These are phyloP conservation scores for Mystacides longicornis DNA, from an alignment of 2,888 invertebrate species.

Conservation along the genomic window DNA sequence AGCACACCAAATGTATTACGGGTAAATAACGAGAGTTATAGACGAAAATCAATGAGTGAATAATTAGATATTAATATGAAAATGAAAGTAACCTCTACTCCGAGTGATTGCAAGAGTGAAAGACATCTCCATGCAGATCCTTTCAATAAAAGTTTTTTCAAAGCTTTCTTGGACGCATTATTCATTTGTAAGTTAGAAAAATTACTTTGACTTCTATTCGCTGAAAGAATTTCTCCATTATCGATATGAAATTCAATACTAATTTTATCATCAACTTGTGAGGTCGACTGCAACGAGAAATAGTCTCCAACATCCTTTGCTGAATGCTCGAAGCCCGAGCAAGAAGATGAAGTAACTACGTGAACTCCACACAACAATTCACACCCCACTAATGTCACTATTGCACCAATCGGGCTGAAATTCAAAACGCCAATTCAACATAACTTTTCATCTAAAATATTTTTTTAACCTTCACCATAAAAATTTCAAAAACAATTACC, in stretches of 20 bases:
- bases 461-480: background rate
- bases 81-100: conserved; percentile 52
- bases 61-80: too few relatives aligned
- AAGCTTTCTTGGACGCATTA: conserved; percentile 9
- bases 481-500: conserved; percentile 35
- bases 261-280: background rate
- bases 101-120: conserved; percentile 49
- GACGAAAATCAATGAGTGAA: too few relatives aligned
- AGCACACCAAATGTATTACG: too few relatives aligned
- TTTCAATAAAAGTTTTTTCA: conserved; percentile 44
- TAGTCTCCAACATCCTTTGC: conserved; percentile 10
- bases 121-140: conserved; percentile 57
- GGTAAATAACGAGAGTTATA: too few relatives aligned
- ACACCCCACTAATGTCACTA: conserved; percentile 55
- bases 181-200: conserved; percentile 2
- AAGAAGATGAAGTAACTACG: conserved; percentile 42
- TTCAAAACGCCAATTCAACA: background rate
- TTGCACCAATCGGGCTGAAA: conserved; percentile 49
- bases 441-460: background rate
- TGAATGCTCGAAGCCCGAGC: conserved; percentile 14
- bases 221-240: background rate
- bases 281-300: background rate
- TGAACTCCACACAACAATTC: conserved; percentile 58
- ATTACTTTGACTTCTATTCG: background rate
- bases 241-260: background rate